Base-by-base conservation (phyloP, 2,888 invertebrate genomes). In the Troides helena region DNA sequence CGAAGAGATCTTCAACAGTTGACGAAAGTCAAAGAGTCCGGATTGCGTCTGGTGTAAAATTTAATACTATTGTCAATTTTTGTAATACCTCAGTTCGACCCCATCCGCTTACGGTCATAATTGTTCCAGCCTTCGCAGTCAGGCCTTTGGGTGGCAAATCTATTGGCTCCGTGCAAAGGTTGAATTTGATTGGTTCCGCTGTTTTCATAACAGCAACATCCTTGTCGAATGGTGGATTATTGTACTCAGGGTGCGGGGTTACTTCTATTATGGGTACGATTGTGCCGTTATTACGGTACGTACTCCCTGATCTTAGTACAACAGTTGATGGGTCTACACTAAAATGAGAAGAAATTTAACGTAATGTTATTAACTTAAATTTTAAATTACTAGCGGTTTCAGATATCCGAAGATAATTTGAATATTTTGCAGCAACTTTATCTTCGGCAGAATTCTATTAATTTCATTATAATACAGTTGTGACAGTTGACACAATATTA, bases 151-250 rank as follows among this genome's bases (percentile, higher is more conserved):
- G 71, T 0, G 90, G 85, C 46, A 91, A 72, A 0, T 75, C 72
- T 39, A 90, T 82, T 0, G 89, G 82, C 68, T 85, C 81, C 0
- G 89, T 84, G 0, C 78, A 80, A 0, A 85, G 85, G 25, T 74
- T 79, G 62, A 90, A 87, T 63, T 82, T 60, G 0, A 91, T 87
- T 0, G 89, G 87, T 0, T 85, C 77, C 5, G 73, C 85, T 0
- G 91, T 91, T 74, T 75, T 86, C 86, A 90, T 88, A 17, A 88
- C 86, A 0, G 88, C 90, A 0, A 90, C 87, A 67, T 91, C 91
- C 60, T 90, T 89, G 73, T 91, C 91, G 67, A 90, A 91, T 0
- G 75, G 73, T 2, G 90, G 90, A 18, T 76, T 72, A 68, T 89
- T 79, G 69, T 90, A 91, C 43, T 85, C 74, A 0, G 91, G 88